A percentile compares a stretch with the other conserved stretches of the same genome.
Conservation (phyloP, 2,797 vertebrate species). For the Myripristis murdjan region DNA sequence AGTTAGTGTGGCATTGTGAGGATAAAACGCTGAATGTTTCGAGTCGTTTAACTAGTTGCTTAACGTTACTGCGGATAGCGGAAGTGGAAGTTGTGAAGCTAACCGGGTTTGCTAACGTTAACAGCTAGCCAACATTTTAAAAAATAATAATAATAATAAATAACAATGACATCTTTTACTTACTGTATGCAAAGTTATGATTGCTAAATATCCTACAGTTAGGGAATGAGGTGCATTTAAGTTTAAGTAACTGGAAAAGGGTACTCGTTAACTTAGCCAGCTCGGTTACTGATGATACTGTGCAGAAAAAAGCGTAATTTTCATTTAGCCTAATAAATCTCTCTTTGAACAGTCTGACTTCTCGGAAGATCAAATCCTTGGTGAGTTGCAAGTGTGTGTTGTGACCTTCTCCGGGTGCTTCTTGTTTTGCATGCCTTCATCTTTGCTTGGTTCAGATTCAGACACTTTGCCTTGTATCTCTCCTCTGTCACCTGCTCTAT, state of each 20-base stretch:
- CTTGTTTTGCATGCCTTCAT: slow-evolving; percentile 59
- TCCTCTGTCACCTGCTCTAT: slow-evolving; percentile 63
- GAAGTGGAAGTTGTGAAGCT: slow-evolving; percentile 76
- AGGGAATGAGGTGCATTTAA: fast-evolving
- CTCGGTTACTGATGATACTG: slow-evolving; percentile 19
- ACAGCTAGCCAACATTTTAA: too few species aligned
- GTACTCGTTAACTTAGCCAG: neutral
- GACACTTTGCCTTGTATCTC: slow-evolving; percentile 62
- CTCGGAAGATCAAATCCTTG: slow-evolving; percentile 88
- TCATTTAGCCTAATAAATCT: slow-evolving; percentile 74
- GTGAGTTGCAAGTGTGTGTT: slow-evolving; percentile 77
- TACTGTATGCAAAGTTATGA: neutral
- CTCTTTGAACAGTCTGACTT: slow-evolving; percentile 89
- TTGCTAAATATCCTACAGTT: neutral
- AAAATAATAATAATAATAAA: too few species aligned
- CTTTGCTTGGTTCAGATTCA: slow-evolving; percentile 55
- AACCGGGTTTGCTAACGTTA: slow-evolving; percentile 55
- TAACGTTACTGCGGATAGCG: slow-evolving; percentile 57
- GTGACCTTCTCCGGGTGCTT: slow-evolving; percentile 20
- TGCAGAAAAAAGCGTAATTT: slow-evolving; percentile 43
- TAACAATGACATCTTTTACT: neutral
- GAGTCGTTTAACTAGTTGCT: slow-evolving; percentile 10
- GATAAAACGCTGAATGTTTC: neutral
- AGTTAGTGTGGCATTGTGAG: neutral
- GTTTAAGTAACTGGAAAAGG: neutral